phyloP scores from a whole-genome alignment of 2,888 invertebrate species.

The Acholoe squamosa region DNA sequence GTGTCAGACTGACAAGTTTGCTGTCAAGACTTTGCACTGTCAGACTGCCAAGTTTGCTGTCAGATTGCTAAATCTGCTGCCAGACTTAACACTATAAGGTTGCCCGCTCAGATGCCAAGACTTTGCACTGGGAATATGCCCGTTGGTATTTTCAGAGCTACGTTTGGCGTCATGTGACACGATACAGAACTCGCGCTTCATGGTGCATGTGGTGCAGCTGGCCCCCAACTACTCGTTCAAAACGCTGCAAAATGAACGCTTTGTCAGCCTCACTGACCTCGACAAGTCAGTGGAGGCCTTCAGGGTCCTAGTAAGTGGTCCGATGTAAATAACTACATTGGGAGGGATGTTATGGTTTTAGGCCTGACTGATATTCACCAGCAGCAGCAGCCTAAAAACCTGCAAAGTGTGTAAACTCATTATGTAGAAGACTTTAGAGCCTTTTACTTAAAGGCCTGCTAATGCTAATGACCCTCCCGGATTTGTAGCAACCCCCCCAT shows the following conservation, averaged over 20 bases:
- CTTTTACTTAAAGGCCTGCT: too few relatives aligned
- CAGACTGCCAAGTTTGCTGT: background rate
- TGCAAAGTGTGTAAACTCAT: too few relatives aligned
- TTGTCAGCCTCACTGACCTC: conserved; percentile 87
- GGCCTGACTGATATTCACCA: too few relatives aligned
- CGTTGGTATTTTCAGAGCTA: conserved; percentile 76
- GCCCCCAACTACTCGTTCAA: conserved; percentile 90
- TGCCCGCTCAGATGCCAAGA: too few relatives aligned
- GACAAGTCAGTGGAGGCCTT: conserved; percentile 89
- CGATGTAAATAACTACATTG: too few relatives aligned
- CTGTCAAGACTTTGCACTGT: too few relatives aligned
- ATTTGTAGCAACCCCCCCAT: too few relatives aligned
- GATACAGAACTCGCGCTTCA: conserved; percentile 88
- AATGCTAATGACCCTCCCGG: too few relatives aligned
- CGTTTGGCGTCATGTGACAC: conserved; percentile 84
- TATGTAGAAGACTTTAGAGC: too few relatives aligned
- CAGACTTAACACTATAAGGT: background rate
- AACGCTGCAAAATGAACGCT: conserved; percentile 90
- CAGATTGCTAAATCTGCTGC: background rate
- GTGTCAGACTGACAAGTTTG: too few relatives aligned
- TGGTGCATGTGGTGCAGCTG: conserved; percentile 94
- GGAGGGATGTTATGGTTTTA: too few relatives aligned
- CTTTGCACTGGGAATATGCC: background rate
- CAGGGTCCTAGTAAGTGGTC: conserved; percentile 87
- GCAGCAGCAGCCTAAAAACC: too few relatives aligned